Conservation (phyloP, 2,113 vertebrate species). For the Larimichthys crocea region DNA sequence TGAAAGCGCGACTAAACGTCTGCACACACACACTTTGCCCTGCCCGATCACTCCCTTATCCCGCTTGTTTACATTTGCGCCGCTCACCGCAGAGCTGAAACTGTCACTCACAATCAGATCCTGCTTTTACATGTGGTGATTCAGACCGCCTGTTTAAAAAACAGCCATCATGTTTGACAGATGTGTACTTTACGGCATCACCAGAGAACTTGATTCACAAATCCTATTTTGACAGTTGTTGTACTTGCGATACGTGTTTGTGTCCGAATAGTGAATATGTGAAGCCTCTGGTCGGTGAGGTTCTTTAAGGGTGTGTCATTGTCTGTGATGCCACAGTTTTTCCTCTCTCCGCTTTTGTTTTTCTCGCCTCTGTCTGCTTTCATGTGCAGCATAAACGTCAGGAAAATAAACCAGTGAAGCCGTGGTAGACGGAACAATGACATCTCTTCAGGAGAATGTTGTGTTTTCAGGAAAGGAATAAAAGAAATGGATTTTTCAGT, state of each 20-base stretch:
- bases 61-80: constrained; percentile 66
- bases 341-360: constrained; percentile 17
- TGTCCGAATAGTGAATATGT: background rate
- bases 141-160: constrained; percentile 51
- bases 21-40: constrained; percentile 11
- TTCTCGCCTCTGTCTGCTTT: constrained; percentile 3
- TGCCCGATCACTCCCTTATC: constrained; percentile 15
- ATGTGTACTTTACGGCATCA: constrained; percentile 33
- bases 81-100: constrained; percentile 49
- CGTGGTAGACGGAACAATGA: background rate
- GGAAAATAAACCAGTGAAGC: constrained; percentile 28
- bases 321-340: background rate
- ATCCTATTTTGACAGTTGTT: constrained; percentile 36
- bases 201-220: constrained; percentile 37
- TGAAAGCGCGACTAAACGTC: constrained; percentile 18
- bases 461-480: background rate
- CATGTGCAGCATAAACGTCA: constrained; percentile 16
- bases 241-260: constrained; percentile 7
- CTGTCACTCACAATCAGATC: constrained; percentile 64
- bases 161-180: constrained; percentile 52
- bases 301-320: constrained; percentile 21
- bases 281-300: constrained; percentile 9
- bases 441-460: background rate
- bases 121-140: constrained; percentile 61
- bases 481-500: no score